A percentile compares a stretch with the other conserved stretches of the same genome.
phyloP scores from a whole-genome alignment of 2,888 invertebrate genomes.

The Tetheella fluctuosa region DNA sequence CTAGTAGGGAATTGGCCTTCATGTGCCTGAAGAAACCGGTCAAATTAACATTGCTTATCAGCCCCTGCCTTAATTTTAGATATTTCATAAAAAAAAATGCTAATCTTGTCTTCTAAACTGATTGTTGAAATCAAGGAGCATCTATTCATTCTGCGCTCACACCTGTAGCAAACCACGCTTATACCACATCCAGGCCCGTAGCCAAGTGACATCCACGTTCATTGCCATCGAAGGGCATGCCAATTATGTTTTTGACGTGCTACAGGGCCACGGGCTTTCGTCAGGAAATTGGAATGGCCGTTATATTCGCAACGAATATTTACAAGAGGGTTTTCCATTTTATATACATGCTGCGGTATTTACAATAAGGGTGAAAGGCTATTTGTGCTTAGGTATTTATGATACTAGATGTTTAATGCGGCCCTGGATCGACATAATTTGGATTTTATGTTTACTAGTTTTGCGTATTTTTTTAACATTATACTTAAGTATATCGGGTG shows the following conservation, averaged over 20 bases:
- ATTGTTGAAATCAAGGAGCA: too few species aligned
- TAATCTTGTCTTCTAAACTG: too few species aligned
- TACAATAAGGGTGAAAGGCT: conserved; percentile 6
- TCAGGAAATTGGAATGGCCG: conserved; percentile 65
- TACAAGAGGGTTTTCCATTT: conserved; percentile 36
- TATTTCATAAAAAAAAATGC: too few species aligned
- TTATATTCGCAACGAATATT: conserved; percentile 43
- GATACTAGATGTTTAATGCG: background rate
- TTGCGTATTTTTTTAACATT: too few species aligned
- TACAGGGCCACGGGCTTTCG: conserved; percentile 45
- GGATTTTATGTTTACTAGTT: too few species aligned
- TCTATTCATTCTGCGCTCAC: too few species aligned
- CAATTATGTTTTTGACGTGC: conserved; percentile 78
- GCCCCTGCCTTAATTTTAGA: too few species aligned
- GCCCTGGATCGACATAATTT: background rate
- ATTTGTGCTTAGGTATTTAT: background rate
- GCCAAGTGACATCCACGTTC: conserved; percentile 25
- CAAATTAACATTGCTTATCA: too few species aligned
- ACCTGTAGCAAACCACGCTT: background rate
- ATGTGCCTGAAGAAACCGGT: too few species aligned
- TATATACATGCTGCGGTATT: conserved; percentile 21
- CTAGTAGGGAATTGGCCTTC: too few species aligned
- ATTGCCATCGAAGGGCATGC: conserved; percentile 59
- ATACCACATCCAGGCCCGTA: conserved; percentile 35
- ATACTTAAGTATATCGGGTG: too few species aligned